phyloP scores from a whole-genome alignment of 2,797 vertebrate genomes.

The Notamacropus eugenii region DNA sequence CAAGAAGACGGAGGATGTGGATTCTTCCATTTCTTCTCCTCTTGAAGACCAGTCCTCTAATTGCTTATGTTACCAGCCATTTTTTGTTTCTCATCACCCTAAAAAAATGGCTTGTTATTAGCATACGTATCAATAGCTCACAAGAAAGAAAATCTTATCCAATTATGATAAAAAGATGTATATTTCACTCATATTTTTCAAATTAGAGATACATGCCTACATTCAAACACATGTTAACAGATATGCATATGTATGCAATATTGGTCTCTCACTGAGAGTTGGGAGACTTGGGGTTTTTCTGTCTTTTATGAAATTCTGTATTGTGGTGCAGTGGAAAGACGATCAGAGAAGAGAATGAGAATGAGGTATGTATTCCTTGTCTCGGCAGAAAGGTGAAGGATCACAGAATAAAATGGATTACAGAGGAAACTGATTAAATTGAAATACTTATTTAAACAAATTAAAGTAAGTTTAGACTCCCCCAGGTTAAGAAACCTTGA shows the following conservation, averaged over 20 bases:
- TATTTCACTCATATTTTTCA: not conserved
- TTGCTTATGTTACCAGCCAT: not conserved
- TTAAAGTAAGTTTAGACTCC: not conserved
- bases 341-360: not conserved
- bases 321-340: not conserved
- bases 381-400: not conserved
- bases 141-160: not conserved
- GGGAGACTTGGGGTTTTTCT: not conserved
- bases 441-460: not conserved
- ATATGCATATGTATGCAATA: too few species aligned
- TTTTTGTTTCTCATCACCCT: not conserved
- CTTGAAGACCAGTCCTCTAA: constrained; percentile 20
- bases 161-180: not conserved
- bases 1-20: not conserved
- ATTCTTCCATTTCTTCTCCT: not conserved
- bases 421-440: not conserved
- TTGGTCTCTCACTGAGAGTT: not conserved
- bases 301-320: not conserved
- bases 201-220: not conserved
- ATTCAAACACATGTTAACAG: not conserved
- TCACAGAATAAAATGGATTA: not conserved
- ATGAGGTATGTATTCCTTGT: not conserved
- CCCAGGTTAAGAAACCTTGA: not conserved
- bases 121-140: not conserved
- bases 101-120: not conserved